Base-by-base conservation (phyloP, 1,140 invertebrate genomes). In the Halesus radiatus region DNA sequence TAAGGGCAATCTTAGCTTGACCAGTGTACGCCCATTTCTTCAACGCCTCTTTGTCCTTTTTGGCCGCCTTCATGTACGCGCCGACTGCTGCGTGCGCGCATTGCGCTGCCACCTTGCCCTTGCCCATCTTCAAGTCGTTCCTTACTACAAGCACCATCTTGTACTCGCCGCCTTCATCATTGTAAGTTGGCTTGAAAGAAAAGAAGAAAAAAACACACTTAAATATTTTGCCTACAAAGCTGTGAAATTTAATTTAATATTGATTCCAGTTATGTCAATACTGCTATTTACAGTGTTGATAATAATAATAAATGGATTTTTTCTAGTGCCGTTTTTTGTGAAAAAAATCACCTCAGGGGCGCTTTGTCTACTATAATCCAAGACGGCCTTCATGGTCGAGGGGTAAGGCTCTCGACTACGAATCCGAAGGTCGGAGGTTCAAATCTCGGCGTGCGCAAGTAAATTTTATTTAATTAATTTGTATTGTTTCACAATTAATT, bases 101-200 rank as follows among this genome's bases (percentile, higher is more conserved):
- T 87, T 98, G 97, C 3, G 97, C 96, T 37, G 95, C 97, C 60
- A 96, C 93, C 91, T 98, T 98, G 16, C 97, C 97, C 91, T 97
- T 98, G 20, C 95, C 93, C 97, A 99, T 98, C 87, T 96, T 95
- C 0, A 99, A 89, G 86, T 99, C 97, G 85, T 93, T 96, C 85
- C 97, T 90, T 3, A 98, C 94, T 23, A 98, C 94, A 62, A 99
- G 86, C 1, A 98, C 94, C 87, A 98, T 88, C 90, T 97, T 97
- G 79, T 92, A 93, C 84, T 94, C 92, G 32, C 86, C 87, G 70
- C 86, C 85, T 66, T 87, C 85, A 83, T 86, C 70, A 26, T 54
- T 54, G 15, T 52, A 74, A 74, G n/a, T 37, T 52, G 53, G 26
- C 4, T 26, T 16, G 20, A 70, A 70, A 10, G 1, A 70, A 23